Evolutionary conservation across 1,140 invertebrate genomes (phyloP), one percentile per base, ranked within the genome.

Genomic region (Hylaeus anthracinus): DNA sequence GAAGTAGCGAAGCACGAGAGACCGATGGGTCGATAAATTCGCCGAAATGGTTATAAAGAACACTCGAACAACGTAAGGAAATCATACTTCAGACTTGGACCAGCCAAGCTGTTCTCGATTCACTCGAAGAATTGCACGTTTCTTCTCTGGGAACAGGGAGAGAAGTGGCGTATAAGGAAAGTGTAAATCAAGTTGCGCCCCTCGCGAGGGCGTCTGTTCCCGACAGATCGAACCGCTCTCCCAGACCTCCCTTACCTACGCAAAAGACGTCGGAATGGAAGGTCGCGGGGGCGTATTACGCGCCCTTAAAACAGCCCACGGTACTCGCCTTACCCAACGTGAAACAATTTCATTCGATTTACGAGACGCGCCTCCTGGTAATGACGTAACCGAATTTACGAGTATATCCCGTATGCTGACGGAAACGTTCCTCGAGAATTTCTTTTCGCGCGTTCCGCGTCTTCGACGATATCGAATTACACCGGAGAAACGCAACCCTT

Each of bases 121-220:
- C 15, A 43, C 45, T 51, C 53, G 12, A 56, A 75, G 41, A 48
- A 48, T 76, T 14, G n/a, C 3, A 48, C 65, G 9, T n/a, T 43
- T 14, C 48, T 61, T 26, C 63, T 75, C 72, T 39, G 60, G 39
- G 60, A 60, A 56, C 39, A 12, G 63, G 48, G 72, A 83, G 72
- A 73, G 78, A 60, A 65, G 67, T 55, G 60, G 45, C 26, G n/a
- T 26, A 14, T 14, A 6, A 43, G 6, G 43, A 64, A 65, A n/a
- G 86, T 82, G 86, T 88, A 88, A 88, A 88, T 88, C 86, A 88
- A 84, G 81, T 81, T 64, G 86, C 75, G 39, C 56, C 63, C 75
- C 60, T 26, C 26, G 43, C 41, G 61, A 43, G 43, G 26, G 60
- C 80, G 79, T 82, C 81, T 88, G 86, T 37, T 70, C 9, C 69